Conservation (phyloP, 2,797 vertebrate species). For the Galagoides demidoff region DNA sequence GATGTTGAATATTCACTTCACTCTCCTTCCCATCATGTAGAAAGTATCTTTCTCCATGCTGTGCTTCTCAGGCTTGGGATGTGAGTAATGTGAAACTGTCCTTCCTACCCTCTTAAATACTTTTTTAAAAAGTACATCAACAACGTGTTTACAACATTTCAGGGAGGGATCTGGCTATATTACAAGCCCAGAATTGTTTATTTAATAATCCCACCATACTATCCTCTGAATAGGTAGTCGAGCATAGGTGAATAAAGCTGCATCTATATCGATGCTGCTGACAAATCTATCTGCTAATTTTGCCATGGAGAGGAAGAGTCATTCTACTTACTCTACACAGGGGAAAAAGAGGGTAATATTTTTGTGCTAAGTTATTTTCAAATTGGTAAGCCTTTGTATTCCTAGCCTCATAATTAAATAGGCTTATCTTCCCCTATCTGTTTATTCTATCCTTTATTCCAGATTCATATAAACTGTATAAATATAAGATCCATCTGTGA, state of each 20-base stretch:
- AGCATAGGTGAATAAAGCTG: background rate
- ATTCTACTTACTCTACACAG: background rate
- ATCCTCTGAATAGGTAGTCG: background rate
- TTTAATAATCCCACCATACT: background rate
- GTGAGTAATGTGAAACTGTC: background rate
- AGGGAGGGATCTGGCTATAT: background rate
- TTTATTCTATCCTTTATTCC: background rate
- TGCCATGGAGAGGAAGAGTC: background rate
- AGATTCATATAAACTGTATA: background rate
- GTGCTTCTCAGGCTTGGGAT: background rate
- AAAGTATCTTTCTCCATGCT: background rate
- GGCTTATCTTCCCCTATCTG: background rate
- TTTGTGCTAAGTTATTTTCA: slow-evolving; percentile 7
- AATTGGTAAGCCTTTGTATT: background rate
- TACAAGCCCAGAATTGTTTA: background rate
- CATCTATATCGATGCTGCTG: background rate
- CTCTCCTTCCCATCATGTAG: background rate
- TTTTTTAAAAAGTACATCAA: background rate
- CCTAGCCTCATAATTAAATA: background rate
- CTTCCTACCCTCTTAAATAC: background rate
- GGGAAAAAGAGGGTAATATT: background rate
- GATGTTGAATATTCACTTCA: background rate
- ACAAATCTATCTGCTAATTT: background rate
- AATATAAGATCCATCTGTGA: background rate
- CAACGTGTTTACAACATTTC: background rate